phyloP scores from a whole-genome alignment of 2,888 invertebrate species.

The Latrodectus hesperus region DNA sequence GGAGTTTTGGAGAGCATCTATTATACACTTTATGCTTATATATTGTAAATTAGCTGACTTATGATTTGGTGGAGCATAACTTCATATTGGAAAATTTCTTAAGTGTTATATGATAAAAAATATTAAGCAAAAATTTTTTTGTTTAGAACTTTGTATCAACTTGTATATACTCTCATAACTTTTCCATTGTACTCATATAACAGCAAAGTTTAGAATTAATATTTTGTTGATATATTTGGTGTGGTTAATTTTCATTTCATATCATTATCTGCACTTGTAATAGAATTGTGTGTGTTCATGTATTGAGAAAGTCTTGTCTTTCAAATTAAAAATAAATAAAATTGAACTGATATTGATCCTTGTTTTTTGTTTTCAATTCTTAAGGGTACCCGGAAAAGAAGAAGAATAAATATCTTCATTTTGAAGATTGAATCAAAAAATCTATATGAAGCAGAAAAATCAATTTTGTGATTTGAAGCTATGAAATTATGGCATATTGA shows the following conservation, averaged over 20 bases:
- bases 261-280: conserved; percentile 20
- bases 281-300: conserved; percentile 26
- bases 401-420: conserved; percentile 65
- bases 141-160: conserved; percentile 9
- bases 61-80: conserved; percentile 22
- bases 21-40: conserved; percentile 18
- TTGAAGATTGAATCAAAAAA: conserved; percentile 60
- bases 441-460: conserved; percentile 57
- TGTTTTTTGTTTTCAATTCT: conserved; percentile 68
- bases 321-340: conserved; percentile 51
- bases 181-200: conserved; percentile 7
- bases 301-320: conserved; percentile 48
- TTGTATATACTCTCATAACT: conserved; percentile 31
- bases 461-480: conserved; percentile 34
- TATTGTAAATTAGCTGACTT: conserved; percentile 35
- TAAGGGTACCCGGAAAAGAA: conserved; percentile 64
- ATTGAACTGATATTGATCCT: conserved; percentile 57
- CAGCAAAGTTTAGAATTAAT: not conserved
- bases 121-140: conserved; percentile 11
- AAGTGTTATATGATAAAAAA: not conserved
- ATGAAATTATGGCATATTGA: conserved; percentile 4
- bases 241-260: conserved; percentile 21
- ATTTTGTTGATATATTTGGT: conserved; percentile 12
- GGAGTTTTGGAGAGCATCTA: conserved; percentile 25
- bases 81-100: conserved; percentile 14